phyloP scores from a whole-genome alignment of 2,113 vertebrate species.

The Caloenas nicobarica region DNA sequence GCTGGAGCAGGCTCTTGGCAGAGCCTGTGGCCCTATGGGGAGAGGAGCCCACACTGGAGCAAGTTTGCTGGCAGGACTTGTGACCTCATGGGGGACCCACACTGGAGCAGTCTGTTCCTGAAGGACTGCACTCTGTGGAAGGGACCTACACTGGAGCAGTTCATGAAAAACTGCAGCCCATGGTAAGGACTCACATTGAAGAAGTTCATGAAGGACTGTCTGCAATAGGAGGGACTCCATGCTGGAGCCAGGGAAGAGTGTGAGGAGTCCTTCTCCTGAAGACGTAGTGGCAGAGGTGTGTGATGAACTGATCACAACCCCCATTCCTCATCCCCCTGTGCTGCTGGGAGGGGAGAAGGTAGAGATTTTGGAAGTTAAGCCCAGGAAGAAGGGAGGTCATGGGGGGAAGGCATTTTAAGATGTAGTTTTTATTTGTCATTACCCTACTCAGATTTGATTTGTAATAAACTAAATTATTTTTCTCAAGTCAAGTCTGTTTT shows the following conservation, averaged over 20 bases:
- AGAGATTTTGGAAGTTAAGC: background rate
- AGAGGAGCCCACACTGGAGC: background rate
- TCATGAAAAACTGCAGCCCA: background rate
- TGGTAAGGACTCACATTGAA: background rate
- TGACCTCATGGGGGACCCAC: background rate
- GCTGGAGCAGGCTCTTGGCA: background rate
- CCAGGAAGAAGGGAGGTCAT: background rate
- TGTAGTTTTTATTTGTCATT: background rate
- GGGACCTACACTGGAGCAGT: background rate
- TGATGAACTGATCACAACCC: background rate
- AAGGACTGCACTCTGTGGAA: background rate
- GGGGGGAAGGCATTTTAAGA: background rate
- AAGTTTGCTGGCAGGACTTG: background rate
- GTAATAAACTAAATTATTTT: background rate
- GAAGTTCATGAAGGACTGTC: background rate
- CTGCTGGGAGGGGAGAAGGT: background rate
- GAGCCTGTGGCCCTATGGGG: rapidly evolving
- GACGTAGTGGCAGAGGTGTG: background rate
- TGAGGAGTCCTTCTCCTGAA: background rate
- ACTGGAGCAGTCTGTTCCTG: background rate
- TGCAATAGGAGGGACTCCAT: rapidly evolving
- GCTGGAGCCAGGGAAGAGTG: background rate
- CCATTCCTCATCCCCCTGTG: rapidly evolving
- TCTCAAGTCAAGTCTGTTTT: background rate
- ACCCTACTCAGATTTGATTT: background rate